Base-by-base conservation (phyloP, 2,888 invertebrate species). In the Strigamia transsilvanica region DNA sequence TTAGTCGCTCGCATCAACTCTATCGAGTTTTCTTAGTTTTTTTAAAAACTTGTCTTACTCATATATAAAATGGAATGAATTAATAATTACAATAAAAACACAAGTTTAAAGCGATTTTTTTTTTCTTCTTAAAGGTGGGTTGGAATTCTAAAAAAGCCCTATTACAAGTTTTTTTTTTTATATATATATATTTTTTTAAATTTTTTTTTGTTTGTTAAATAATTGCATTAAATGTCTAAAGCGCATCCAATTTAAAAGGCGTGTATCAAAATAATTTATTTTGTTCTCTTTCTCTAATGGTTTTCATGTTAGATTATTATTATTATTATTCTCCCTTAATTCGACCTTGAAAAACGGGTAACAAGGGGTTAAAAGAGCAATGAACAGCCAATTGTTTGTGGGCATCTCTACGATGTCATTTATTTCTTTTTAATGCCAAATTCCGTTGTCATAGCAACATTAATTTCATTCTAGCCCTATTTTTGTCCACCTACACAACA, bases 321-420 rank as follows among this genome's bases (percentile, higher is more conserved):
- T 51, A 42, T 42, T 42, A 42, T 46, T 46, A n/a, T 13, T 66
- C 12, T 73, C 73, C 32, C 73, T 73, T 32, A 32, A 27, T 13
- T 73, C 23, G 73, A 73, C 73, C 73, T 73, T 73, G 73, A 32
- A 73, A 73, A 73, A 73, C 15, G 73, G 73, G 73, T 32, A 73
- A 73, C 73, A 73, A 73, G 73, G 73, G 73, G 73, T 73, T 73
- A 73, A 27, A 56, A 73, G 73, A 32, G 73, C 32, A 73, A 73
- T 73, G 73, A 73, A 73, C 73, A 73, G 73, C 73, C 73, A 73
- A 73, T 56, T 32, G 73, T 73, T 73, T 73, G 73, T 73, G 73
- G 73, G 32, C 32, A 27, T 73, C 32, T 13, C 73, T 73, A 73
- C n/a, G n/a, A 73, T 73, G 73, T 73, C 27, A 23, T 66, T 66